Conservation (phyloP, 2,113 vertebrate species). For the Hypocryptadius cinnamomeus region DNA sequence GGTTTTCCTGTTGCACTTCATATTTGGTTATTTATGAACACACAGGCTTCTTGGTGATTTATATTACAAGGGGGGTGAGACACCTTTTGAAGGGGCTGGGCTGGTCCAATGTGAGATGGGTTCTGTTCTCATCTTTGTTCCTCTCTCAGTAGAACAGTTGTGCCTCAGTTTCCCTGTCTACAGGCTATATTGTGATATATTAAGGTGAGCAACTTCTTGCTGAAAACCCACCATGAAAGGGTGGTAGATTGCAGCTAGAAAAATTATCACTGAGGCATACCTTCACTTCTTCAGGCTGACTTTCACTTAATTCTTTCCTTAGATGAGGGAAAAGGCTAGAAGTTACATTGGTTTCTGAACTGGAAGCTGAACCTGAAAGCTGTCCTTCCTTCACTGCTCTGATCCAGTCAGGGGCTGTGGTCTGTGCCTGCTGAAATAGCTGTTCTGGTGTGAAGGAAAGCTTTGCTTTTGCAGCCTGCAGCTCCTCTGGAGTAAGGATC, state of each 20-base stretch:
- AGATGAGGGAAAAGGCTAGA: not conserved
- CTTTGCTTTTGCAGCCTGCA: not conserved
- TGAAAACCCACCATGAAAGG: not conserved
- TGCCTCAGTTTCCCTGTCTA: not conserved
- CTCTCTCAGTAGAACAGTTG: not conserved
- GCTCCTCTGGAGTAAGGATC: not conserved
- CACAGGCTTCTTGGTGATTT: not conserved
- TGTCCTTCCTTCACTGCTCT: not conserved
- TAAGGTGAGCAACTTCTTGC: not conserved
- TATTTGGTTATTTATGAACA: not conserved
- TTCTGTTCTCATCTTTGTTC: not conserved
- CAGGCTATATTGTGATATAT: rapidly evolving
- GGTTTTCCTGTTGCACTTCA: not conserved
- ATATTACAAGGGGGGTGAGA: not conserved
- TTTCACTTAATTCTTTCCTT: not conserved
- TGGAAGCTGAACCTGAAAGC: not conserved
- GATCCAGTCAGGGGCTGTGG: not conserved
- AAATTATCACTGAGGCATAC: not conserved
- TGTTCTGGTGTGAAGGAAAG: not conserved
- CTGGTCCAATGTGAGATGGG: not conserved
- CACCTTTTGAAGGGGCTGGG: not conserved
- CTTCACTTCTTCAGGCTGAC: not conserved
- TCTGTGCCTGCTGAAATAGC: not conserved
- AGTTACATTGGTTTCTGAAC: not conserved
- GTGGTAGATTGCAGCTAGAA: not conserved